Evolutionary conservation across 2,113 vertebrate species (phyloP), one percentile per base, ranked within the genome.

Genomic region (Hepsetus odoe): DNA sequence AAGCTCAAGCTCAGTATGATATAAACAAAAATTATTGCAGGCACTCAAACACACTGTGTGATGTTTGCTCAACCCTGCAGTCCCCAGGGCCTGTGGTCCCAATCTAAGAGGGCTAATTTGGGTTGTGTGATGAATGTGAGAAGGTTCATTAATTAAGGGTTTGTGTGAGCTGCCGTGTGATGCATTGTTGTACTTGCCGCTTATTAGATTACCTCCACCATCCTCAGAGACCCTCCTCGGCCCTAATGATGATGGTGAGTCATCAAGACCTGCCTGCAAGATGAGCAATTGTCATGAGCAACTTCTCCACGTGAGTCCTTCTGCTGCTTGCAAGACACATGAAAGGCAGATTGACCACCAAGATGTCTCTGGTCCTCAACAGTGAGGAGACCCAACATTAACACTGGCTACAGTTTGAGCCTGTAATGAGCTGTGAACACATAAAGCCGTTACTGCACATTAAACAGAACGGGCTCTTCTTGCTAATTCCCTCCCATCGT

Each of bases 201-300:
- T 74, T 18, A 75, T 55, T 61, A 61, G 42, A 81, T 76, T 81
- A 55, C 13, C 33, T 56, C 56, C 26, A 42, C 24, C 30, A n/a
- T 76, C 46, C 44, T 28, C 42, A 22, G 32, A 33, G 58, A 56
- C 30, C 24, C 24, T 46, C 28, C 42, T 40, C 26, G 51, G 61
- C 30, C 13, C 35, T 76, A 73, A 77, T 68, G 77, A 83, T 61
- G 38, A 58, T 55, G 10, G 67, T 72, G 61, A 80, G 53, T 73
- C 76, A 40, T 44, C 59, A 56, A 22, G 22, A 33, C 16, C 55
- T 32, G 22, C 42, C 64, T 40, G 26, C 46, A 61, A 40, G 24
- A 74, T 80, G 79, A 80, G 42, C 11, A 46, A 80, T 75, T 64
- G 67, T 78, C 58, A 35, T 58, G 64, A 59, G 42, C 35, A 28